Evolutionary conservation across 2,888 invertebrate species (phyloP).

Genomic region (Melipona beecheii): DNA sequence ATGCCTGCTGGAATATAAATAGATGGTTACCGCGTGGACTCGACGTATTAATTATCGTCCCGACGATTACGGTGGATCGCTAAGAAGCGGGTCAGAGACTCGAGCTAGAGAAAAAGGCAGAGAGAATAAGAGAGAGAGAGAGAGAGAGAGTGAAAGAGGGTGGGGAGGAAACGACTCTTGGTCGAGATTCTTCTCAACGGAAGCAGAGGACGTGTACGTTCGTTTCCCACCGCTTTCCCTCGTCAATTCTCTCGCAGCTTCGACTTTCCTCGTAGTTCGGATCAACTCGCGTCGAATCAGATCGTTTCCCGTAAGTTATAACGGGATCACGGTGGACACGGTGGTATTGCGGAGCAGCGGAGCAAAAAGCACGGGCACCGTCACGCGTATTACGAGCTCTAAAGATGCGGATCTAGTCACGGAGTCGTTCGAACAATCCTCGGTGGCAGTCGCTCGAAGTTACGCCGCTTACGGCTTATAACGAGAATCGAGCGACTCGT

Average conservation of each 20-base stretch:
- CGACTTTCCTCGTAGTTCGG: not conserved
- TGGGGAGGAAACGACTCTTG: not conserved
- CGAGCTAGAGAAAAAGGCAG: not conserved
- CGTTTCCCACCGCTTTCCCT: slow-evolving; percentile 11
- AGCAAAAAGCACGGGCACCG: slow-evolving; percentile 14
- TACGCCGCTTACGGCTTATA: slow-evolving; percentile 8
- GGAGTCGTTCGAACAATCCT: slow-evolving; percentile 28
- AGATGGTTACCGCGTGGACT: slow-evolving; percentile 36
- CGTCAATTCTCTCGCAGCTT: not conserved
- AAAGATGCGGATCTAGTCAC: slow-evolving; percentile 57
- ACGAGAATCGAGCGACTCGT: slow-evolving; percentile 22
- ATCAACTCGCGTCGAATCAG: slow-evolving; percentile 6
- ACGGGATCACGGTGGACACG: slow-evolving; percentile 50
- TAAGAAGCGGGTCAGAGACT: not conserved
- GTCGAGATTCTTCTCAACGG: slow-evolving; percentile 4
- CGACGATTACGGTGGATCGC: slow-evolving; percentile 4
- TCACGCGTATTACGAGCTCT: slow-evolving; percentile 49
- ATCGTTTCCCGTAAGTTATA: slow-evolving; percentile 35
- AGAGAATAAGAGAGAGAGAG: not conserved
- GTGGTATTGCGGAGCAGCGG: slow-evolving; percentile 25
- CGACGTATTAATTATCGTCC: slow-evolving; percentile 65
- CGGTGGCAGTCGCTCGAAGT: slow-evolving; percentile 33
- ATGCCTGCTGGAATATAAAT: slow-evolving; percentile 63
- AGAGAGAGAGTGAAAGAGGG: not conserved
- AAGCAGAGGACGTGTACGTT: not conserved